A percentile compares a stretch with the other conserved stretches of the same genome.
Conservation (phyloP, 2,888 invertebrate species). For the Tetranychus truncatus region DNA sequence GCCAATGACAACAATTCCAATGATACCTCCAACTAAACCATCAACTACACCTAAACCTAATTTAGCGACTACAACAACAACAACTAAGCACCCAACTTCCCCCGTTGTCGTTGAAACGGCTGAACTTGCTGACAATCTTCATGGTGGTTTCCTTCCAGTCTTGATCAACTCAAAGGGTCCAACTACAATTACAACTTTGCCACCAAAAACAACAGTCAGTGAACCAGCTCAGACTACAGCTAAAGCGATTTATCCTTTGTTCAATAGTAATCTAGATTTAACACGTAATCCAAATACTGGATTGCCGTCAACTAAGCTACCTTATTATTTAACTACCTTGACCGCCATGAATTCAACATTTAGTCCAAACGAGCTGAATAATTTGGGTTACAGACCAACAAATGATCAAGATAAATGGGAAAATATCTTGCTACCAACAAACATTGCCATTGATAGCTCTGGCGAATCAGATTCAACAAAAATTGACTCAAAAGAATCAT, state of each 20-base stretch:
- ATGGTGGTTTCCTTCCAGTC: constrained; percentile 9
- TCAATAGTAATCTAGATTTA: neutral
- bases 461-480: neutral
- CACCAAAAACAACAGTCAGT: neutral
- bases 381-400: constrained; percentile 4
- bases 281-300: neutral
- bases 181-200: neutral
- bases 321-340: neutral
- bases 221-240: neutral
- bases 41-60: neutral
- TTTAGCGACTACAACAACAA: neutral
- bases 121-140: neutral
- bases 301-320: neutral
- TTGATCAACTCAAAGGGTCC: constrained; percentile 10
- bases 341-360: neutral
- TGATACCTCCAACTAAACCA: neutral
- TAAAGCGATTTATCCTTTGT: neutral
- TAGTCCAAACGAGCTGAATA: neutral
- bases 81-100: neutral
- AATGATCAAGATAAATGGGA: constrained; percentile 10
- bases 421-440: neutral
- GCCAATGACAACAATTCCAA: neutral
- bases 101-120: neutral
- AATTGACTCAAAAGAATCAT: neutral
- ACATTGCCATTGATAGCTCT: neutral